phyloP scores from a whole-genome alignment of 2,113 vertebrate species.

The Muntiacus muntjak region DNA sequence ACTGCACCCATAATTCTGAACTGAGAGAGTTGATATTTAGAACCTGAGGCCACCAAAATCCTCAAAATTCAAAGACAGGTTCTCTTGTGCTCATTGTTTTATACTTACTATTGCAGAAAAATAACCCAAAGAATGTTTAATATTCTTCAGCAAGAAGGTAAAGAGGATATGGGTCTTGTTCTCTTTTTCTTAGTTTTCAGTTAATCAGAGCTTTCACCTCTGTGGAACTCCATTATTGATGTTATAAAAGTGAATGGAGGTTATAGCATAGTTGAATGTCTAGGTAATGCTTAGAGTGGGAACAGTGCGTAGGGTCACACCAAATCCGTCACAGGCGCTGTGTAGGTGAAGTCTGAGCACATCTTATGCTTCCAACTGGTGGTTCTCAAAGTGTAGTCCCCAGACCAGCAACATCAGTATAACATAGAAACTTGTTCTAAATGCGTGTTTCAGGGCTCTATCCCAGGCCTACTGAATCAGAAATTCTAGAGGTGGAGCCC shows the following conservation, averaged over 20 bases:
- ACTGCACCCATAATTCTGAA: not conserved
- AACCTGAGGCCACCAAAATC: not conserved
- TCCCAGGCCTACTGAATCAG: not conserved
- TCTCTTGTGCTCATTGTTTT: not conserved
- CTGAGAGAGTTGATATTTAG: not conserved
- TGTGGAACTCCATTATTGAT: not conserved
- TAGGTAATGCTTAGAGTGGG: not conserved
- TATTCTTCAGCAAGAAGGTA: not conserved
- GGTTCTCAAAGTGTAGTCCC: not conserved
- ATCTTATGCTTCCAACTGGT: not conserved
- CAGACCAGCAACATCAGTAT: not conserved
- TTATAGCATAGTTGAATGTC: not conserved
- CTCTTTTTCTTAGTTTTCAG: not conserved
- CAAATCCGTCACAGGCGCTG: fast-evolving
- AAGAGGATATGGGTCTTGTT: not conserved
- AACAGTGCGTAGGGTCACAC: fast-evolving
- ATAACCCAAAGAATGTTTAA: not conserved
- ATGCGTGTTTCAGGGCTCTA: not conserved
- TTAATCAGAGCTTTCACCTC: not conserved
- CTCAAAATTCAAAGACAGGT: not conserved
- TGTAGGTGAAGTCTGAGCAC: not conserved
- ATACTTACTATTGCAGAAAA: not conserved
- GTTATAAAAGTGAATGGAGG: not conserved
- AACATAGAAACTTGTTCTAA: not conserved
- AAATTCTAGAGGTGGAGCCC: not conserved